Percentiles rank a stretch among this genome's conserved stretches.
phyloP scores from a whole-genome alignment of 2,113 vertebrate species.

The Opisthocomus hoazin region DNA sequence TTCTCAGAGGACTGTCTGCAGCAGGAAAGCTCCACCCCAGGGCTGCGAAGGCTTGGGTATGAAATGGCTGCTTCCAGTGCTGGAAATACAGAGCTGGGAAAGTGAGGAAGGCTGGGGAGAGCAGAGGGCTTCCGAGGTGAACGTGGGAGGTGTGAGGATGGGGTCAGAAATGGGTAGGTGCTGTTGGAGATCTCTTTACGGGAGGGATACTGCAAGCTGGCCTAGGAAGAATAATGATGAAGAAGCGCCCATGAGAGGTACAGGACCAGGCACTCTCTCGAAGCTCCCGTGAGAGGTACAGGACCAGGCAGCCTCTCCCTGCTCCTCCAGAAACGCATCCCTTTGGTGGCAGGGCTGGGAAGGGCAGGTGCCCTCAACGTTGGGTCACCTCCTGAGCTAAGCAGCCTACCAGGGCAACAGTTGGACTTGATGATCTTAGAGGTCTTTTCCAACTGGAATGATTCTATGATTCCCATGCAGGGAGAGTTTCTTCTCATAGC shows the following conservation, averaged over 20 bases:
- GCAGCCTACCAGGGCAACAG: too few relatives aligned
- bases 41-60: neutral
- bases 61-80: neutral
- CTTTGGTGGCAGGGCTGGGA: neutral
- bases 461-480: neutral
- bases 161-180: neutral
- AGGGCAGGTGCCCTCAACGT: fast-evolving
- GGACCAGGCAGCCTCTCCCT: neutral
- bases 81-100: neutral
- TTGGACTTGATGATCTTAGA: too few relatives aligned
- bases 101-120: neutral
- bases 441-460: too few relatives aligned
- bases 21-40: neutral
- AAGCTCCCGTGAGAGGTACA: fast-evolving
- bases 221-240: neutral
- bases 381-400: neutral
- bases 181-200: neutral
- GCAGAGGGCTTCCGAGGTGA: neutral
- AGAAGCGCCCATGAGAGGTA: fast-evolving
- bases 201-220: neutral
- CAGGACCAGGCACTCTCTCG: neutral
- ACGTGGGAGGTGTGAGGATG: neutral
- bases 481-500: neutral
- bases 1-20: neutral
- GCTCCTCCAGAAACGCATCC: neutral